A percentile compares a stretch with the other conserved stretches of the same genome.
Conservation (phyloP, 92 coral and sea anemone genomes). For the Porites divaricata region DNA sequence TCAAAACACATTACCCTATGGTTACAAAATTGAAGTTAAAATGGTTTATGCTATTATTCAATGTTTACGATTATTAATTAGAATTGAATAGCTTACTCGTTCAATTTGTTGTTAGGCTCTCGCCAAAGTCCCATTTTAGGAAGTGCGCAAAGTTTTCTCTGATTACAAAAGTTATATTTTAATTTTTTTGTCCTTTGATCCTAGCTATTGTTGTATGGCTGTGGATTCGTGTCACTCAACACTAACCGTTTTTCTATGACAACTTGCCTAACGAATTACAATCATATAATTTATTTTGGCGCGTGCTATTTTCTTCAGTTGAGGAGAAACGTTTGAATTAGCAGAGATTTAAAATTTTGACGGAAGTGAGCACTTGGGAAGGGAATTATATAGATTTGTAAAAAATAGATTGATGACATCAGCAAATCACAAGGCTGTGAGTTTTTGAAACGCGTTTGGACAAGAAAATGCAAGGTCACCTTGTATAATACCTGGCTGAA, state of each 20-base stretch:
- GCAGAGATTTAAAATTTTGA: constrained; percentile 1
- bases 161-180: background rate
- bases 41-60: too few relatives aligned
- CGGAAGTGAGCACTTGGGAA: constrained; percentile 8
- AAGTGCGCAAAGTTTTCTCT: background rate
- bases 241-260: background rate
- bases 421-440: background rate
- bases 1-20: too few relatives aligned
- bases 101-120: background rate
- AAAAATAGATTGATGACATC: background rate
- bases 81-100: background rate
- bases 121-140: background rate
- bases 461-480: constrained; percentile 33
- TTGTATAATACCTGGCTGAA: constrained; percentile 27
- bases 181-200: background rate
- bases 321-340: background rate
- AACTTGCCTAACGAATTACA: constrained; percentile 13
- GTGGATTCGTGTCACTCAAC: background rate
- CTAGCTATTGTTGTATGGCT: too few relatives aligned
- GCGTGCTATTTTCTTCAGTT: background rate
- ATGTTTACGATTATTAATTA: too few relatives aligned
- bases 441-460: constrained; percentile 15
- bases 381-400: background rate
- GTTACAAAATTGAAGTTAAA: too few relatives aligned
- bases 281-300: background rate